phyloP scores from a whole-genome alignment of 1,140 invertebrate genomes.

The Calliopsis andreniformis region DNA sequence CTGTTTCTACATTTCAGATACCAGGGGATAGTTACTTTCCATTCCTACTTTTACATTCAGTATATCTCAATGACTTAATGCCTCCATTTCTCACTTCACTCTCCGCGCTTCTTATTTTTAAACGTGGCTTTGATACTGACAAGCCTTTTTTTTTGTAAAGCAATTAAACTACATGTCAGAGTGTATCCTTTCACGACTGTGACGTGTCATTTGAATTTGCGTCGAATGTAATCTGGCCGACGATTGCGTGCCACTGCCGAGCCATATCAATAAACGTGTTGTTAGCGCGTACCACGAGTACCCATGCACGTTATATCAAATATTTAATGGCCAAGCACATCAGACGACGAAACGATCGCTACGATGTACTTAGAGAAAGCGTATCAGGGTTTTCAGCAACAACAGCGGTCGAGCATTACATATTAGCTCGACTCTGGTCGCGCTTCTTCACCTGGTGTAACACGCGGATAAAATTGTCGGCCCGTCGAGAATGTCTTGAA shows the following conservation, averaged over 20 bases:
- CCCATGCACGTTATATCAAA: slow-evolving; percentile 52
- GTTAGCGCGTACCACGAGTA: slow-evolving; percentile 40
- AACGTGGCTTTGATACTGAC: no score
- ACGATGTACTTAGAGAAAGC: slow-evolving; percentile 57
- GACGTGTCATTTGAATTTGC: no score
- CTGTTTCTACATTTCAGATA: no score
- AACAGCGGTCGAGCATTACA: neutral
- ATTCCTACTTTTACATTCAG: no score
- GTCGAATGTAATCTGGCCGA: slow-evolving; percentile 38
- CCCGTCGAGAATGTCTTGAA: slow-evolving; percentile 51
- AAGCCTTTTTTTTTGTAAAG: no score
- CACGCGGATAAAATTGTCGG: slow-evolving; percentile 21
- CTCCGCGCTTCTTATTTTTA: no score
- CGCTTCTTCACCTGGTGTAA: slow-evolving; percentile 23
- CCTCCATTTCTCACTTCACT: no score
- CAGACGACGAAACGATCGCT: slow-evolving; percentile 40
- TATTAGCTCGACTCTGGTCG: neutral
- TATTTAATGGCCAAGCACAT: slow-evolving; percentile 39
- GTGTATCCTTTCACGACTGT: no score
- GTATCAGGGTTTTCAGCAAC: neutral
- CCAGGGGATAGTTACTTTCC: no score
- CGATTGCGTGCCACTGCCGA: slow-evolving; percentile 44
- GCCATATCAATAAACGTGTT: slow-evolving; percentile 38
- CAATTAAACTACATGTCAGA: no score
- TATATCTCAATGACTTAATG: no score